phyloP scores from a whole-genome alignment of 2,113 vertebrate species.

The Barnardius zonarius region DNA sequence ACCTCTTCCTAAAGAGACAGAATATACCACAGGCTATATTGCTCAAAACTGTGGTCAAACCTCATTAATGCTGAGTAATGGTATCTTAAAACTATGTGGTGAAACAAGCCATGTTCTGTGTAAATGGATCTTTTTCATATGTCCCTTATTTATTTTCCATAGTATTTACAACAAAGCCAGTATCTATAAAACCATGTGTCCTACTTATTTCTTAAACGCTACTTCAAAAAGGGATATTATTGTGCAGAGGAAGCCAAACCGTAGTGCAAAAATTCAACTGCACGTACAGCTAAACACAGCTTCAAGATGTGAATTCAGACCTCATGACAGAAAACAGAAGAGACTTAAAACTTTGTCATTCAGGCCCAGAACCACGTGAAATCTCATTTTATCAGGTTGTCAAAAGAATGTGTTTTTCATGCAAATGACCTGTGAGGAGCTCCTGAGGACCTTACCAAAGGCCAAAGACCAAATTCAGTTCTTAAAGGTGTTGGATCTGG shows the following conservation, averaged over 20 bases:
- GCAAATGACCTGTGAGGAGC: background rate
- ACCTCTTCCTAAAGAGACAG: background rate
- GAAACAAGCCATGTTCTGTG: background rate
- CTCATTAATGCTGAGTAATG: background rate
- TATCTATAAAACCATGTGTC: background rate
- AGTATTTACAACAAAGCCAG: background rate
- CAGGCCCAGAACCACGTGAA: background rate
- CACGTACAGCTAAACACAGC: background rate
- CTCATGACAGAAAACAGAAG: background rate
- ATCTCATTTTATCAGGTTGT: background rate
- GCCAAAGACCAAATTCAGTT: background rate
- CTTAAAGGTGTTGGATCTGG: background rate
- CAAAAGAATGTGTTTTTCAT: background rate
- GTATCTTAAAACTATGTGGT: background rate
- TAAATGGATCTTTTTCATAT: background rate
- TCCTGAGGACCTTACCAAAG: background rate
- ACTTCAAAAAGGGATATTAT: background rate
- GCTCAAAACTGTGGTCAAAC: background rate
- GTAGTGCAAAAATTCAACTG: background rate
- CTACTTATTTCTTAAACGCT: background rate
- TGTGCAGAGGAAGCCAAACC: background rate
- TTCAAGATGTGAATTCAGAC: background rate
- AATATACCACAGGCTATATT: background rate
- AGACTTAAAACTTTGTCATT: background rate
- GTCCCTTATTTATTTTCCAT: background rate